phyloP scores from a whole-genome alignment of 2,888 invertebrate species.

The Eupithecia exiguata region DNA sequence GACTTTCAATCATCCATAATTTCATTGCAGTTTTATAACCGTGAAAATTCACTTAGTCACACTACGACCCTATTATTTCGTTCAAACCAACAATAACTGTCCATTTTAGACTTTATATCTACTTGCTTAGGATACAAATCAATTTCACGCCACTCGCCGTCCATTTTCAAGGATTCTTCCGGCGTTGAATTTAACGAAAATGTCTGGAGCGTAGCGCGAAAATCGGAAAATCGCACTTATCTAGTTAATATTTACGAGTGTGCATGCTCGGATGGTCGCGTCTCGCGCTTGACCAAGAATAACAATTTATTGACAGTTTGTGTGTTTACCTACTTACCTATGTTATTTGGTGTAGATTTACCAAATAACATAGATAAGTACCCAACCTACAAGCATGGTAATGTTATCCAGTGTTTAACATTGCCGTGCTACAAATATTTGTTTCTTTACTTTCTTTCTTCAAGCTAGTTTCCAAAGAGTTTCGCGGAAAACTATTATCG shows the following conservation, averaged over 20 bases:
- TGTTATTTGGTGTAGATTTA: no score
- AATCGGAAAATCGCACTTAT: slow-evolving; percentile 60
- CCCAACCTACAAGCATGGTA: no score
- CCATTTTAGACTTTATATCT: slow-evolving; percentile 31
- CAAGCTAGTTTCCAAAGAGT: not conserved
- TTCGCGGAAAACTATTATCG: not conserved
- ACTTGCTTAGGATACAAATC: slow-evolving; percentile 59
- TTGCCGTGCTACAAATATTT: no score
- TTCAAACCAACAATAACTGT: slow-evolving; percentile 50
- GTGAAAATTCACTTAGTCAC: slow-evolving; percentile 61
- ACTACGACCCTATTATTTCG: slow-evolving; percentile 62
- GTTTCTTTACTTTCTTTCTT: no score
- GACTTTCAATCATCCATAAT: slow-evolving; percentile 39
- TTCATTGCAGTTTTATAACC: slow-evolving; percentile 49
- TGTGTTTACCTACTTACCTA: not conserved
- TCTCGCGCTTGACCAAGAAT: slow-evolving; percentile 41
- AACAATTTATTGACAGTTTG: slow-evolving; percentile 26
- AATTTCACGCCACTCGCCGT: slow-evolving; percentile 75
- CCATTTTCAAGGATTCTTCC: slow-evolving; percentile 59
- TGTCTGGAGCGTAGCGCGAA: slow-evolving; percentile 55
- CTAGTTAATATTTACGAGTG: slow-evolving; percentile 54
- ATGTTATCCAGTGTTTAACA: no score
- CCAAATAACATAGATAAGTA: no score
- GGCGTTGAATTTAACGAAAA: slow-evolving; percentile 70
- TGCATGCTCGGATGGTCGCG: slow-evolving; percentile 48